Evolutionary conservation across 1,140 invertebrate genomes (phyloP).

Genomic region (Plutomurus gul): DNA sequence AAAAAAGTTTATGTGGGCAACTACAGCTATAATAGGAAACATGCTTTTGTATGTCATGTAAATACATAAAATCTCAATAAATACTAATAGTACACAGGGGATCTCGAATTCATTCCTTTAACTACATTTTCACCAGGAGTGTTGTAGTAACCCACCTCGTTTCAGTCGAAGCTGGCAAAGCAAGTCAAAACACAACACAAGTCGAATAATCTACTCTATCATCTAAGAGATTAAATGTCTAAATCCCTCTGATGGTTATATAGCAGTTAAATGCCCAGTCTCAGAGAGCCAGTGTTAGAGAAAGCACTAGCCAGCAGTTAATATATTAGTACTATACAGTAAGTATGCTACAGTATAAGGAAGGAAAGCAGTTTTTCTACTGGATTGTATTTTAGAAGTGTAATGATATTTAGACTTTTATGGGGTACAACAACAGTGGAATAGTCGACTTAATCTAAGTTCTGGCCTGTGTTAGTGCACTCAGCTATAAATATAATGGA

Average conservation of each 20-base stretch:
- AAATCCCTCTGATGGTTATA: conserved; percentile 25
- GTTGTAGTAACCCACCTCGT: neutral
- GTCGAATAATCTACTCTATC: conserved; percentile 10
- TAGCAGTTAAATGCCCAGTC: conserved; percentile 13
- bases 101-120: conserved; percentile 20
- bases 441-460: neutral
- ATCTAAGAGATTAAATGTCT: conserved; percentile 22
- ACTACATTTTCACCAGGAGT: neutral
- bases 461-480: neutral
- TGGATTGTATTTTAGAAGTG: conserved; percentile 13
- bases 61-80: conserved; percentile 13
- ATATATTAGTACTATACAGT: neutral
- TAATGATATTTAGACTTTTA: conserved; percentile 29
- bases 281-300: no score
- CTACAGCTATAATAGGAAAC: no score
- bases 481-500: conserved; percentile 15
- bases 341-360: neutral
- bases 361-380: neutral
- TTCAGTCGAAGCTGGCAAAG: neutral
- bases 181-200: conserved; percentile 4
- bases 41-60: neutral
- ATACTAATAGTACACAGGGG: conserved; percentile 19
- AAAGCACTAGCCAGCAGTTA: no score
- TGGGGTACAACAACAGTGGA: conserved; percentile 3
- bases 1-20: no score